Evolutionary conservation across 2,888 invertebrate species (phyloP).

Genomic region (Cerastis rubricosa): DNA sequence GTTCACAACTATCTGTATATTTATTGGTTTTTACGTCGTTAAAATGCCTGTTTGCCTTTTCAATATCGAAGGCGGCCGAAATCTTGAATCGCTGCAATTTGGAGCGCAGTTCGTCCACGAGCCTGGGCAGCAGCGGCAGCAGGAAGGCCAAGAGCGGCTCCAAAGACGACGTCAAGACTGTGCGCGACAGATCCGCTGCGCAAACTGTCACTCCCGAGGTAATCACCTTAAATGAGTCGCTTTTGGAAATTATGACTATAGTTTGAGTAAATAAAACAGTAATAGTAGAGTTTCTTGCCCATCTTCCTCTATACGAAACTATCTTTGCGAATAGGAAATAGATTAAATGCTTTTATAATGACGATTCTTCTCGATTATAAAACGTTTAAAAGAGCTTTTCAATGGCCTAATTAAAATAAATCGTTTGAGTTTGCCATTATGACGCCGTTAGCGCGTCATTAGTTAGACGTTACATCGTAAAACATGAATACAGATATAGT

Average conservation of each 20-base stretch:
- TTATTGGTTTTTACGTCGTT: neutral
- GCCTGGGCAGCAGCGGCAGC: slow-evolving; percentile 87
- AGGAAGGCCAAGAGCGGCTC: slow-evolving; percentile 77
- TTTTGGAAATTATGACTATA: neutral
- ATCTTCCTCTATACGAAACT: neutral
- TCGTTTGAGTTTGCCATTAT: neutral
- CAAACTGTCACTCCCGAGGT: slow-evolving; percentile 88
- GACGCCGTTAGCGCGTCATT: neutral
- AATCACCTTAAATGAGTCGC: neutral
- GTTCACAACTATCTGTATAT: neutral
- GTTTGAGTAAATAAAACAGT: neutral
- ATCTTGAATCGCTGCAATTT: slow-evolving; percentile 91
- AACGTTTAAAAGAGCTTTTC: neutral
- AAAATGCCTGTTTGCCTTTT: neutral
- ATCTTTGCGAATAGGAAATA: neutral
- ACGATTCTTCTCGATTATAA: neutral
- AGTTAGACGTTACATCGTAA: neutral
- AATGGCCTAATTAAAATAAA: neutral
- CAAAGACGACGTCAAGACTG: slow-evolving; percentile 79
- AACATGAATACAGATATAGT: neutral
- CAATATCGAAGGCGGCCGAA: slow-evolving; percentile 91
- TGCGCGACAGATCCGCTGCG: slow-evolving; percentile 73
- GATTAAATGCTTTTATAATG: neutral
- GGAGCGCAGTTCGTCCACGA: slow-evolving; percentile 89
- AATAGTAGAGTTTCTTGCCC: neutral